Evolutionary conservation across 2,888 invertebrate species (phyloP), one percentile per base, ranked within the genome.

Genomic region (Polia nebulosa): DNA sequence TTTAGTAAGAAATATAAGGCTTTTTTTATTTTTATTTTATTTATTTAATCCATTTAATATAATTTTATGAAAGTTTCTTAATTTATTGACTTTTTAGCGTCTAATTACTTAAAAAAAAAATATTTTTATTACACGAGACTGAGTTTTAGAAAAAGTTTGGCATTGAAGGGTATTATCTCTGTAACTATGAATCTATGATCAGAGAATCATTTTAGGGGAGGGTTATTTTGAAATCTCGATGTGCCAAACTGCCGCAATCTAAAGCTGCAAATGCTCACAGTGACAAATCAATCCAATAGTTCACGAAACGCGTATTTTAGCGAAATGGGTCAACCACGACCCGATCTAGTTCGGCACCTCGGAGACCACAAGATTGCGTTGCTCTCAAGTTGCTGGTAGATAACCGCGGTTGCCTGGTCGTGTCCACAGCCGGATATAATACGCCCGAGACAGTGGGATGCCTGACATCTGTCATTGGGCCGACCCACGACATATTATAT

Each of bases 371-470:
- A 36, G 34, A 44, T 52, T 61, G 47, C 56, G 20, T 45, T 44
- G 29, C 25, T 25, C 41, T 41, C 34, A 47, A 61, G 47, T 58
- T 49, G 36, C 49, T 44, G 58, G 39, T 72, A 78, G 53, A 49
- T 58, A 72, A 55, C 59, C 44, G 47, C 44, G n/a, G 47, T 25
- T 41, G 34, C 36, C 17, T 29, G 49, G 17, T 45, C 51, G 7
- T n/a, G 32, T 55, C 34, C 41, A 52, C 72, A 52, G 4, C 27
- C 36, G 64, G 49, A 72, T 55, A 72, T 78, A 51, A 78, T 78
- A 63, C 59, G 32, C 27, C 36, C 17, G n/a, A 13, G 25, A n/a
- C 20, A 27, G 44, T 32, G 72, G 17, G 27, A 39, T 27, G 69
- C 27, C 41, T 64, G 78, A 63, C 55, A 59, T 49, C 25, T 78